phyloP scores from a whole-genome alignment of 2,797 vertebrate species.

The Gastrophryne carolinensis region DNA sequence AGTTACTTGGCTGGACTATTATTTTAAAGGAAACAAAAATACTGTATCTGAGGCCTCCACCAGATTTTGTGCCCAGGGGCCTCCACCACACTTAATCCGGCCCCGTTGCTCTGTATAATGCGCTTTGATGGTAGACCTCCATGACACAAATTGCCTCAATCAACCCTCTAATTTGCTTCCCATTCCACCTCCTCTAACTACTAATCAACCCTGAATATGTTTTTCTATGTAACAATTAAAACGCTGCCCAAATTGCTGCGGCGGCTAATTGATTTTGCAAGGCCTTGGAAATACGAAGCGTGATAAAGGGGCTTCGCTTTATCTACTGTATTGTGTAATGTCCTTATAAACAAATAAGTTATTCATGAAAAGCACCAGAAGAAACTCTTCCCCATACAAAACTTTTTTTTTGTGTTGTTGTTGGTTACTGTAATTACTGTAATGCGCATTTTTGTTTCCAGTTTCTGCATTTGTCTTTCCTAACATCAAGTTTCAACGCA shows the following conservation, averaged over 20 bases:
- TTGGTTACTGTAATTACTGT: too few species aligned
- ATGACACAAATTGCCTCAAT: constrained; percentile 18
- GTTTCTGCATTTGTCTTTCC: too few species aligned
- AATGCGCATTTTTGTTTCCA: not conserved
- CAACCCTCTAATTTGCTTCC: constrained; percentile 40
- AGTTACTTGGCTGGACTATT: too few species aligned
- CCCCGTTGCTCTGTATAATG: not conserved
- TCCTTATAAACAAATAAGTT: constrained; percentile 26
- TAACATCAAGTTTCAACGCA: too few species aligned
- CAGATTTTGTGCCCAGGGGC: too few species aligned
- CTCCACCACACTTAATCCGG: too few species aligned
- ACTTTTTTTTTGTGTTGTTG: not conserved
- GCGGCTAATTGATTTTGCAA: constrained; percentile 45
- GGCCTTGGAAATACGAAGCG: constrained; percentile 24
- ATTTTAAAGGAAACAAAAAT: too few species aligned
- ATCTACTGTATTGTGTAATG: constrained; percentile 35
- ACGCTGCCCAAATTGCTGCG: constrained; percentile 40
- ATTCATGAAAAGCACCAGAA: constrained; percentile 4
- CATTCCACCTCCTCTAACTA: constrained; percentile 17
- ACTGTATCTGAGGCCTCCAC: too few species aligned
- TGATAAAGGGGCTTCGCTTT: constrained; percentile 1
- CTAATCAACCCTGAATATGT: constrained; percentile 39
- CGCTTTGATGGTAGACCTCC: not conserved
- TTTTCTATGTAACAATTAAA: constrained; percentile 29
- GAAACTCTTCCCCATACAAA: not conserved